Evolutionary conservation across 2,888 invertebrate species (phyloP), one percentile per base, ranked within the genome.

Genomic region (Subacronicta megacephala): DNA sequence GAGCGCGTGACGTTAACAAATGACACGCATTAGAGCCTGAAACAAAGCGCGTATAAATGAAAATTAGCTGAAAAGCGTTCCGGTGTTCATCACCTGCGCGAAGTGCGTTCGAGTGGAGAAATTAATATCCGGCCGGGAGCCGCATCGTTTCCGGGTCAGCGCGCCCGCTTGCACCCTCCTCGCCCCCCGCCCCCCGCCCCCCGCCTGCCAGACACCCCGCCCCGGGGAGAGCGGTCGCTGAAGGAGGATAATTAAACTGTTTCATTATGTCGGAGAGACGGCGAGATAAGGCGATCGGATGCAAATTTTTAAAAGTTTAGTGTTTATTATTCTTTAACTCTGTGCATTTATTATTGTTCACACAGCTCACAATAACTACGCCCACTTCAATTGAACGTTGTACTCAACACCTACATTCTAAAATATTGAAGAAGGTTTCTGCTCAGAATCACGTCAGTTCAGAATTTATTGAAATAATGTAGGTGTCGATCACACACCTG

Each of bases 121-220:
- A 88, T 88, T 87, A 88, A 88, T 88, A 88, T 88, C 87, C 87
- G 88, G 77, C 67, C 78, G 74, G 66, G 83, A 78, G 84, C 84
- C 86, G 82, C 87, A 83, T 82, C 83, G 82, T 77, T 80, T 85
- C 87, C 87, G 87, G 87, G 87, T 87, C 87, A 86, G 81, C 73
- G 85, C 72, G 60, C 77, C 70, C 59, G 60, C 58, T 60, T 56
- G 60, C 55, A 53, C 52, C 57, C 56, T 57, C 7, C 33, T 43
- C 38, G 35, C 23, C 31, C 15, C 13, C 12, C 10, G 12, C 12
- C 9, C 17, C n/a, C 9, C 37, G 42, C 38, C 2, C 26, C 23
- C 17, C 26, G 2, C 15, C 23, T 18, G 33, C 23, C 9, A 15
- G 31, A 17, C 0, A 1, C 10, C 17, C 16, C 13, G 33, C 37